A percentile compares a stretch with the other conserved stretches of the same genome.
Evolutionary conservation across 2,797 vertebrate species (phyloP).

Genomic region (Myotis myotis): DNA sequence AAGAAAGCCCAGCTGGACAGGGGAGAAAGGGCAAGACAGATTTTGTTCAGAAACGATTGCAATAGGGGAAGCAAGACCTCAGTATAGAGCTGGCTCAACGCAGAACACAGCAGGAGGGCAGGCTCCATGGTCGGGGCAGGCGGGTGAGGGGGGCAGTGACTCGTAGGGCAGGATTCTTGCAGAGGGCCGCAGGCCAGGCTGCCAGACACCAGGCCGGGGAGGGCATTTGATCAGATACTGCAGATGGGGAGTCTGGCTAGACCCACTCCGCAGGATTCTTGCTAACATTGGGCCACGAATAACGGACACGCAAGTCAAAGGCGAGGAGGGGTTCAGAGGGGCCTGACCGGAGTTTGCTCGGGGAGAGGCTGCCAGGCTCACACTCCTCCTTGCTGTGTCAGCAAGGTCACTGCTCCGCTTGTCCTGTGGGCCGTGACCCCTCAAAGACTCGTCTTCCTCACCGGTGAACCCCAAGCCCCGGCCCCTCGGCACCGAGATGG

Average conservation of each 20-base stretch:
- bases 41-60: background rate
- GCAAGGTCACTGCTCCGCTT: background rate
- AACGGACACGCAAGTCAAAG: background rate
- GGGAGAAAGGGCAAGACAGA: no score
- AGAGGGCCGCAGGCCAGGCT: background rate
- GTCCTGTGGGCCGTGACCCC: background rate
- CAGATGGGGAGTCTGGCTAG: background rate
- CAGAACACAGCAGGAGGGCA: accelerated
- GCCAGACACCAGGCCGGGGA: background rate
- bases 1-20: background rate
- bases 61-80: no score
- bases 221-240: background rate
- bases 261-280: background rate
- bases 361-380: background rate
- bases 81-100: background rate
- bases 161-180: background rate
- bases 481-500: background rate
- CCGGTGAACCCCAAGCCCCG: accelerated
- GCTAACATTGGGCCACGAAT: background rate
- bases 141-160: no score
- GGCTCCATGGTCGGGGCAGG: accelerated
- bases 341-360: background rate
- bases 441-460: background rate
- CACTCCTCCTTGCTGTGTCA: background rate
- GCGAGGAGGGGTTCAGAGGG: background rate